phyloP scores from a whole-genome alignment of 2,888 invertebrate genomes.

The Andrena bicolor region DNA sequence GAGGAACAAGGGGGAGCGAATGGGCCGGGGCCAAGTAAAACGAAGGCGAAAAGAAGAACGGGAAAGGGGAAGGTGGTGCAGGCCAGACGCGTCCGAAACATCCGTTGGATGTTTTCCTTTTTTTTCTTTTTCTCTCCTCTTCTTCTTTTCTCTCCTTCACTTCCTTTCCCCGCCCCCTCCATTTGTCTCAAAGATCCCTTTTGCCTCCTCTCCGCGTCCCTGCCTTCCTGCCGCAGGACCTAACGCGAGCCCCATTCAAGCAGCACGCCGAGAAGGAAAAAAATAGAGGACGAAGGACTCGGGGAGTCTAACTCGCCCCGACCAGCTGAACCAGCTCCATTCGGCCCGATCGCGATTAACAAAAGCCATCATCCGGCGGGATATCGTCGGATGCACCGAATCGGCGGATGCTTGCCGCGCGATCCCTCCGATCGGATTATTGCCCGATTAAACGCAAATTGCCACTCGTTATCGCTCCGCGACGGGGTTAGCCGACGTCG shows the following conservation, averaged over 20 bases:
- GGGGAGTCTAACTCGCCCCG: slow-evolving; percentile 5
- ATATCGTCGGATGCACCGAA: slow-evolving; percentile 23
- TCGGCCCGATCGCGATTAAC: slow-evolving; percentile 54
- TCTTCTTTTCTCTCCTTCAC: too few species aligned
- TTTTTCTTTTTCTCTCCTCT: too few species aligned
- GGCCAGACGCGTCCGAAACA: slow-evolving; percentile 66
- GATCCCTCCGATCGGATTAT: slow-evolving; percentile 17
- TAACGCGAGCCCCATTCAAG: slow-evolving; percentile 57
- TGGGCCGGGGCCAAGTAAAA: slow-evolving; percentile 12
- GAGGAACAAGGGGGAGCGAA: not conserved
- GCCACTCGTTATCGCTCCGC: not conserved
- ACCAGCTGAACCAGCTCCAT: slow-evolving; percentile 34
- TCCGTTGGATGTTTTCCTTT: slow-evolving; percentile 60
- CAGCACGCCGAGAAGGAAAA: slow-evolving; percentile 31
- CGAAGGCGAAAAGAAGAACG: slow-evolving; percentile 23
- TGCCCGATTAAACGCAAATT: not conserved
- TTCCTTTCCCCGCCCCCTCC: slow-evolving; percentile 49
- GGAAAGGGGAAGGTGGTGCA: slow-evolving; percentile 14
- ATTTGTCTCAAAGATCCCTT: slow-evolving; percentile 75
- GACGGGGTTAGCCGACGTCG: not conserved
- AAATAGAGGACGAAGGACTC: slow-evolving; percentile 13
- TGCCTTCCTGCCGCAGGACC: slow-evolving; percentile 58
- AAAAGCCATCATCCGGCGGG: slow-evolving; percentile 43
- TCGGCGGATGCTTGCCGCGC: not conserved
- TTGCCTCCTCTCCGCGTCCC: slow-evolving; percentile 56